Base-by-base conservation (phyloP, 2,113 vertebrate genomes). In the Acrocephalus arundinaceus region DNA sequence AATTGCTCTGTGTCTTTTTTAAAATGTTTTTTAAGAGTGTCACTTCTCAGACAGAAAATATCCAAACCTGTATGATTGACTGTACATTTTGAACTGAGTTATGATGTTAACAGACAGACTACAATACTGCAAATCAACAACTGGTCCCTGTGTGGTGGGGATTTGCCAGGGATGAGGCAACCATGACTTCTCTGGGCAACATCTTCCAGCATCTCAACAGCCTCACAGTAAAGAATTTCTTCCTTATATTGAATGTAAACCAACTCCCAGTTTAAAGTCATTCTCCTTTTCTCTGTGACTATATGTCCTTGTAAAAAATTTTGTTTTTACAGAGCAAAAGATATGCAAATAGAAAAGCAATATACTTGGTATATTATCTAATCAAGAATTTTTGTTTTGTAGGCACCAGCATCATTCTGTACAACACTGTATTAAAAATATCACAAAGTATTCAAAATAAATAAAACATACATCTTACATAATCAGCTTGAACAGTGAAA, bases 31-130 rank as follows among this genome's bases (percentile, higher is more conserved):
- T 68, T 74, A 54, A 66, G n/a, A 48, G 33, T n/a, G 61, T 9
- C 22, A 46, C 22, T 89, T 74, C 4, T 2, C 3, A 82, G 70
- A 55, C 37, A 63, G 63, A 71, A 87, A 68, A 49, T 3, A 0
- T 0, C 1, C 4, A 35, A 45, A 17, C 30, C 4, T 7, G 4
- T 37, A 55, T n/a, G 30, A 79, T 20, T 31, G 28, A 41, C 19
- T 23, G 15, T 43, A 51, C 0, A 2, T 43, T 80, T 37, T 41
- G 55, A 83, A 79, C 15, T 9, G 46, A 71, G 30, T 41, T 52
- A n/a, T 6, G 30, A 71, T 62, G 37, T 71, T 67, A 89, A 72
- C 2, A 14, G 52, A 39, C 37, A 89, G n/a, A 48, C 3, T 49
- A 15, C 35, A 72, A 66, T 19, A 72, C 6, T 13, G 37, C 43